phyloP scores from a whole-genome alignment of 2,888 invertebrate species.

The Lathronympha strigana region DNA sequence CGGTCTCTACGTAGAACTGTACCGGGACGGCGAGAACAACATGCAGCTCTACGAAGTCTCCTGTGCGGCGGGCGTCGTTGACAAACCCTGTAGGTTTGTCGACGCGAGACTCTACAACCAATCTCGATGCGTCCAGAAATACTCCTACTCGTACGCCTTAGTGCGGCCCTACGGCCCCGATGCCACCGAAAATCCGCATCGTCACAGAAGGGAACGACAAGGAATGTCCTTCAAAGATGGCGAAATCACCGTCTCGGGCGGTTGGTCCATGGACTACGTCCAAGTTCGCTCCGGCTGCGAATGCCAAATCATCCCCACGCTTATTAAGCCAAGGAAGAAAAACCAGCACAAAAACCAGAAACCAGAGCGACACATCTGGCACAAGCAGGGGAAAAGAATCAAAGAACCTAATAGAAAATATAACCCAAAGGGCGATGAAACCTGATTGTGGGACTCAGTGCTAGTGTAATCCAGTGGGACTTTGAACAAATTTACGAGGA shows the following conservation, averaged over 20 bases:
- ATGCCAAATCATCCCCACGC: constrained; percentile 87
- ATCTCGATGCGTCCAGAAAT: constrained; percentile 92
- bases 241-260: constrained; percentile 71
- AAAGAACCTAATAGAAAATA: constrained; percentile 51
- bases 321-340: constrained; percentile 57
- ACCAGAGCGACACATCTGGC: constrained; percentile 48
- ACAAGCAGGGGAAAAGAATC: constrained; percentile 69
- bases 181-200: constrained; percentile 69
- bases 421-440: constrained; percentile 69
- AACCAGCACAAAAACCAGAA: constrained; percentile 57
- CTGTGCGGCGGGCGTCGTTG: constrained; percentile 88
- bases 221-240: constrained; percentile 80
- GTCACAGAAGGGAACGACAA: constrained; percentile 69
- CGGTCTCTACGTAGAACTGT: constrained; percentile 89
- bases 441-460: constrained; percentile 63
- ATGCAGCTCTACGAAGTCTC: constrained; percentile 92
- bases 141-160: constrained; percentile 93
- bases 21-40: constrained; percentile 87
- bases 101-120: constrained; percentile 87
- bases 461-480: constrained; percentile 66
- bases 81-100: constrained; percentile 90
- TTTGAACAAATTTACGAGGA: constrained; percentile 66
- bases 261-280: constrained; percentile 93
- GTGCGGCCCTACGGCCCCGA: constrained; percentile 83
- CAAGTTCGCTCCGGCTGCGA: constrained; percentile 92